Evolutionary conservation across 1,140 invertebrate genomes (phyloP).

Genomic region (Leptestheria dahalacensis): DNA sequence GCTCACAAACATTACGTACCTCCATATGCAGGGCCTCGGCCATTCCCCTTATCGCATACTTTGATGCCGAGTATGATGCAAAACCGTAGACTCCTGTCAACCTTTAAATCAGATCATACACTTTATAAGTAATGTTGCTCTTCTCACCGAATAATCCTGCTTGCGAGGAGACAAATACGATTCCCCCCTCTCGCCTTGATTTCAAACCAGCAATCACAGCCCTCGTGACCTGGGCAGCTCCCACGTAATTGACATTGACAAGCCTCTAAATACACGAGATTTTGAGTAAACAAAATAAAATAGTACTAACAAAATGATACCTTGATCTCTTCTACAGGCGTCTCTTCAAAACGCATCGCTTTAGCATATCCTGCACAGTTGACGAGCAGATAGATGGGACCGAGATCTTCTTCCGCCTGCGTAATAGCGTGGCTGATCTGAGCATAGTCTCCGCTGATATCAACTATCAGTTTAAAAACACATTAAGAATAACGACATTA

Average conservation of each 20-base stretch:
- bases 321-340: conserved; percentile 50
- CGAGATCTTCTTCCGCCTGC: conserved; percentile 42
- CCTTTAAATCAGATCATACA: neutral
- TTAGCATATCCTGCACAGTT: conserved; percentile 70
- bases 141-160: conserved; percentile 56
- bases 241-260: conserved; percentile 41
- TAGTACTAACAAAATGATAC: conserved; percentile 23
- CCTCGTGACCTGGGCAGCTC: conserved; percentile 36
- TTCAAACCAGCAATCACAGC: conserved; percentile 38
- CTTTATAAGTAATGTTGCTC: neutral
- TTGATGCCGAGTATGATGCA: conserved; percentile 76
- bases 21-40: conserved; percentile 91
- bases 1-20: conserved; percentile 26
- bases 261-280: conserved; percentile 29
- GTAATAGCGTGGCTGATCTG: conserved; percentile 41
- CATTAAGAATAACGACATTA: neutral
- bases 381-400: conserved; percentile 72
- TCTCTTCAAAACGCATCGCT: conserved; percentile 62
- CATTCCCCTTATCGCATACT: conserved; percentile 87
- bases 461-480: conserved; percentile 32
- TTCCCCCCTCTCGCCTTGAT: conserved; percentile 40
- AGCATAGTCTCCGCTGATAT: conserved; percentile 50
- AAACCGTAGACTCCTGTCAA: conserved; percentile 69
- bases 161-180: conserved; percentile 76
- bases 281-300: neutral